Evolutionary conservation across 2,888 invertebrate species (phyloP).

Genomic region (Carpatolechia fugitivella): DNA sequence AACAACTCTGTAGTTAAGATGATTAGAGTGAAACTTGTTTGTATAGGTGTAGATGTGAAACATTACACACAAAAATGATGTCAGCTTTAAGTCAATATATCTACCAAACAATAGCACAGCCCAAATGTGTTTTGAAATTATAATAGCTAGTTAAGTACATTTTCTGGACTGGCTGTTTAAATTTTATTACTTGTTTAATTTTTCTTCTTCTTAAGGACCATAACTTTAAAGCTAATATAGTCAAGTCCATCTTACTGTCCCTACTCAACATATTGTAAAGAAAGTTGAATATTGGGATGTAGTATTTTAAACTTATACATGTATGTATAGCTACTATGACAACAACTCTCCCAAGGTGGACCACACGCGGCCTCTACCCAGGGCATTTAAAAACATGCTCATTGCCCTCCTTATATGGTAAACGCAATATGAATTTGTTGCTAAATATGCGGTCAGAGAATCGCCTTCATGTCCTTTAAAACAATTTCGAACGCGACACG

Average conservation of each 20-base stretch:
- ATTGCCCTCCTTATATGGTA: conserved; percentile 14
- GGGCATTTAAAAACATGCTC: conserved; percentile 16
- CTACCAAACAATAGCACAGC: conserved; percentile 15
- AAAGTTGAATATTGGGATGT: not conserved
- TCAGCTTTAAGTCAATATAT: conserved; percentile 23
- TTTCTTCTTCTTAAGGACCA: too few species aligned
- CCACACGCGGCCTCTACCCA: conserved; percentile 21
- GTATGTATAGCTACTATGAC: not conserved
- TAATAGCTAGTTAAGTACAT: not conserved
- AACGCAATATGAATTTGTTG: conserved; percentile 15
- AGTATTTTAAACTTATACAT: too few species aligned
- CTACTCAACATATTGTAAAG: too few species aligned
- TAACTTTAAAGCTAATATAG: too few species aligned
- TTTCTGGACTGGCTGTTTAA: not conserved
- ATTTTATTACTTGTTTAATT: not conserved
- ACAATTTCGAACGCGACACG: conserved; percentile 2
- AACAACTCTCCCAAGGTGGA: conserved; percentile 17
- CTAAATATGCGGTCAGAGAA: conserved; percentile 16
- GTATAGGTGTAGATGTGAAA: conserved; percentile 9
- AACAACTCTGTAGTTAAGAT: not conserved
- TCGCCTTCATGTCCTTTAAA: conserved; percentile 9
- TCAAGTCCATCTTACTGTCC: too few species aligned
- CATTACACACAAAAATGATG: conserved; percentile 19
- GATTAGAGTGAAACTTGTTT: not conserved
- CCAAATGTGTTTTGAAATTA: conserved; percentile 21